Evolutionary conservation across 2,797 vertebrate species (phyloP).

Genomic region (Octomys mimax): DNA sequence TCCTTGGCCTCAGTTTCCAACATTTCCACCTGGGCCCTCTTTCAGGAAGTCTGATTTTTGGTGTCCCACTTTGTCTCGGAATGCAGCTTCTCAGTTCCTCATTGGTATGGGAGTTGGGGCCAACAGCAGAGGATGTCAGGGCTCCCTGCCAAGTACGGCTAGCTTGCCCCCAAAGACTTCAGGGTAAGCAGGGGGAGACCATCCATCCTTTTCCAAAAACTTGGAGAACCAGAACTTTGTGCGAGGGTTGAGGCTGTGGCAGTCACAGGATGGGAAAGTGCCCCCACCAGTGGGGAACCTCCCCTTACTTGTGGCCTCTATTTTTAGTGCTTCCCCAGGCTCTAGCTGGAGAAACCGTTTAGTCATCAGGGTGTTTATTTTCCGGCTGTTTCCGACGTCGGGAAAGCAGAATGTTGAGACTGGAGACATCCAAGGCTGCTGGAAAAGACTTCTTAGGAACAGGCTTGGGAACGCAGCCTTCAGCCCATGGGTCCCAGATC

Average conservation of each 20-base stretch:
- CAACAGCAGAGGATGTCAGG: constrained; percentile 52
- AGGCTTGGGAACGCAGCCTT: constrained; percentile 77
- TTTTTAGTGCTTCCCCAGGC: constrained; percentile 86
- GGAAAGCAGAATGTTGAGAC: constrained; percentile 87
- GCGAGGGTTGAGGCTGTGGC: constrained; percentile 47
- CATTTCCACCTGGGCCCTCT: constrained; percentile 6
- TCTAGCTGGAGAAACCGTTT: constrained; percentile 84
- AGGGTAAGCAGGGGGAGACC: constrained; percentile 27
- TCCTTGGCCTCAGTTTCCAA: constrained; percentile 66
- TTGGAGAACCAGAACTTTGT: constrained; percentile 56
- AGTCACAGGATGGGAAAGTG: constrained; percentile 74
- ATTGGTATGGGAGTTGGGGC: background rate
- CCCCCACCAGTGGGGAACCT: constrained; percentile 77
- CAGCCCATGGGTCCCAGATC: constrained; percentile 52
- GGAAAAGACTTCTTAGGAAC: constrained; percentile 80
- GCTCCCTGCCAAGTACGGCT: background rate
- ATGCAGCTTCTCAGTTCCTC: constrained; percentile 28
- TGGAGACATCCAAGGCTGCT: constrained; percentile 80
- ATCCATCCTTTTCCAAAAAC: constrained; percentile 15
- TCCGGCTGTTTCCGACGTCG: constrained; percentile 85
- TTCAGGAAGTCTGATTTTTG: constrained; percentile 69
- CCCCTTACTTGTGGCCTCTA: constrained; percentile 85
- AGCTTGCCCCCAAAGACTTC: constrained; percentile 13
- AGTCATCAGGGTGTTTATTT: constrained; percentile 87
- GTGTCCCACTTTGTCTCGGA: constrained; percentile 57